phyloP scores from a whole-genome alignment of 2,113 vertebrate genomes.

The Xenus cinereus region DNA sequence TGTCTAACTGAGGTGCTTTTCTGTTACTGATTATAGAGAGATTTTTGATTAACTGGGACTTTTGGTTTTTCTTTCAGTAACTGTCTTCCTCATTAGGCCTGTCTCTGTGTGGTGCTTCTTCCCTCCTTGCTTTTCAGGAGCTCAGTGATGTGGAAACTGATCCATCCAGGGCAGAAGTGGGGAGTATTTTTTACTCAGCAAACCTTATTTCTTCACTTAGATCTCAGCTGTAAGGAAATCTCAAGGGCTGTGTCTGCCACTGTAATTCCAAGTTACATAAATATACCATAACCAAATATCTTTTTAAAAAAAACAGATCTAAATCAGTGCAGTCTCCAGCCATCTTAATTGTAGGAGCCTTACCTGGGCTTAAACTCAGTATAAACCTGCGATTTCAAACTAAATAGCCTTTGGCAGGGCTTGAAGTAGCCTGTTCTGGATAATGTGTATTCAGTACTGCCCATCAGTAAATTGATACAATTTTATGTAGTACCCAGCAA shows the following conservation, averaged over 20 bases:
- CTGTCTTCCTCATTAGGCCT: neutral
- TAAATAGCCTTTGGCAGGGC: neutral
- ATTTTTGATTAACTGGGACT: neutral
- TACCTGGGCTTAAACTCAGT: neutral
- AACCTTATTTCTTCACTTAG: neutral
- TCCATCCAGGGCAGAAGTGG: neutral
- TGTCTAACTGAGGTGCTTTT: neutral
- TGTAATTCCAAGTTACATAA: neutral
- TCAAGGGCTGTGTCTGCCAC: neutral
- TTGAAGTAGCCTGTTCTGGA: neutral
- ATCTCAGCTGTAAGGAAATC: neutral
- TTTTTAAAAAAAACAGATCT: neutral
- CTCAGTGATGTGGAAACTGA: conserved; percentile 18
- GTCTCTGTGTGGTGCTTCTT: neutral
- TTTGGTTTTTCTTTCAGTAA: neutral
- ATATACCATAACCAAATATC: neutral
- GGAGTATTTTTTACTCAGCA: neutral
- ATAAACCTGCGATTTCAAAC: neutral
- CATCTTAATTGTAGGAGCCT: neutral
- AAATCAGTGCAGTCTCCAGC: neutral
- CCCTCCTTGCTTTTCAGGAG: conserved; percentile 7
- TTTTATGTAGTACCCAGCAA: neutral
- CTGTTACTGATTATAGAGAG: neutral
- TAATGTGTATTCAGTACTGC: neutral
- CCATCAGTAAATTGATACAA: neutral